Evolutionary conservation across 2,797 vertebrate genomes (phyloP).

Genomic region (Acipenser ruthenus): DNA sequence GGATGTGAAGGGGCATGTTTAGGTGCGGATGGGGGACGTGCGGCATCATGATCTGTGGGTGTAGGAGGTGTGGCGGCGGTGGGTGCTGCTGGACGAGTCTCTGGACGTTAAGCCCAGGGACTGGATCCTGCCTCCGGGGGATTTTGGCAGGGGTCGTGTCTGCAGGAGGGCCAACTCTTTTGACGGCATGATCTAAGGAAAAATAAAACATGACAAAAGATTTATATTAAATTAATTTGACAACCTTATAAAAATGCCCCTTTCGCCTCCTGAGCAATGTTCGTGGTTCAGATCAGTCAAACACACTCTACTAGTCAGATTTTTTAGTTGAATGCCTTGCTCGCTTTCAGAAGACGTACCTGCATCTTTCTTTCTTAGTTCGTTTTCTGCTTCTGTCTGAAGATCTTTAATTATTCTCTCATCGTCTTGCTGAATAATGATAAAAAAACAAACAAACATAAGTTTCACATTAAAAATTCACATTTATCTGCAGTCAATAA

Average conservation of each 20-base stretch:
- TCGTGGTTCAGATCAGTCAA: too few species aligned
- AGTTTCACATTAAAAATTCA: too few species aligned
- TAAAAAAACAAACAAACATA: neutral
- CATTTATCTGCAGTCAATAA: too few species aligned
- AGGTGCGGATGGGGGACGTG: constrained; percentile 48
- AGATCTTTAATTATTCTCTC: constrained; percentile 92
- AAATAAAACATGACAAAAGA: too few species aligned
- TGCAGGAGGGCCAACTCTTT: constrained; percentile 80
- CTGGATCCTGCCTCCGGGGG: constrained; percentile 35
- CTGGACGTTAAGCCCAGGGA: too few species aligned
- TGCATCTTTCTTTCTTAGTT: constrained; percentile 79
- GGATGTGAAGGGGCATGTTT: constrained; percentile 64
- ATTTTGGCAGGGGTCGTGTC: constrained; percentile 69
- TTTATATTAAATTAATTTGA: too few species aligned
- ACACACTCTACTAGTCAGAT: too few species aligned
- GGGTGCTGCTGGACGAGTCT: constrained; percentile 43
- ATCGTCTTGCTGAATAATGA: constrained; percentile 73
- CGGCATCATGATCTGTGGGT: constrained; percentile 45
- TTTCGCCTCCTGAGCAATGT: too few species aligned
- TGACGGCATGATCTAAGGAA: constrained; percentile 72
- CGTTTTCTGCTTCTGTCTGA: constrained; percentile 86
- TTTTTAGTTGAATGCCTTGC: too few species aligned
- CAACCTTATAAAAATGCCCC: too few species aligned
- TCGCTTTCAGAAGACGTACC: constrained; percentile 44
- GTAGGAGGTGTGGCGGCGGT: constrained; percentile 36